Evolutionary conservation across 2,888 invertebrate genomes (phyloP), one percentile per base, ranked within the genome.

Genomic region (Ornithoptera alexandrae): DNA sequence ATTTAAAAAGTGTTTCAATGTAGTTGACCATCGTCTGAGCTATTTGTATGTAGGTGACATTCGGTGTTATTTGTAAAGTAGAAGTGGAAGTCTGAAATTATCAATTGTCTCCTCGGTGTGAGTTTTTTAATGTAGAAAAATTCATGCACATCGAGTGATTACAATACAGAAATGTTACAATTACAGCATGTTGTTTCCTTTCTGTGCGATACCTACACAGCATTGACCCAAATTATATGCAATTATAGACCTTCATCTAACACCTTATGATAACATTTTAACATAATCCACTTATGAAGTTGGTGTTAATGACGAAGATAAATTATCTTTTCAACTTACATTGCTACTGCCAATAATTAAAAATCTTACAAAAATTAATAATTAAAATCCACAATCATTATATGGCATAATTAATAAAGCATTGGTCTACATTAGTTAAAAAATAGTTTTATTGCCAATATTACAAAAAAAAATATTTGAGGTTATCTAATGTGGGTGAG

Each of bases 61-160:
- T 75, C 70, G 62, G 71, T 74, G 75, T 73, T 73, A 68, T 62
- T 56, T 65, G 69, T 64, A 39, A 68, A 65, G 24, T 66, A 62
- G 59, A 56, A 63, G 63, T 68, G 72, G 60, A 70, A 70, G 63
- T 42, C 46, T 46, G 71, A 67, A 70, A 64, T 71, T 67, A 71
- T 73, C 69, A 70, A 69, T 65, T 75, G 72, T 73, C 73, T 74
- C 77, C 87, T 89, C 85, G 81, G 85, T 83, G 79, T 87, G 87
- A 84, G 75, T 87, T 90, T 90, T 91, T 88, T 87, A 78, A 22
- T 76, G 72, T 74, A 75, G 81, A 88, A 90, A 92, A 92, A 85
- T 84, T 86, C 88, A 86, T 79, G 75, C 81, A 71, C 72, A 75
- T 76, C 81, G 90, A 89, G 89, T 83, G 79, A 85, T 81, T 77